Evolutionary conservation across 2,888 invertebrate species (phyloP), one percentile per base, ranked within the genome.

Genomic region (Nowickia ferox): DNA sequence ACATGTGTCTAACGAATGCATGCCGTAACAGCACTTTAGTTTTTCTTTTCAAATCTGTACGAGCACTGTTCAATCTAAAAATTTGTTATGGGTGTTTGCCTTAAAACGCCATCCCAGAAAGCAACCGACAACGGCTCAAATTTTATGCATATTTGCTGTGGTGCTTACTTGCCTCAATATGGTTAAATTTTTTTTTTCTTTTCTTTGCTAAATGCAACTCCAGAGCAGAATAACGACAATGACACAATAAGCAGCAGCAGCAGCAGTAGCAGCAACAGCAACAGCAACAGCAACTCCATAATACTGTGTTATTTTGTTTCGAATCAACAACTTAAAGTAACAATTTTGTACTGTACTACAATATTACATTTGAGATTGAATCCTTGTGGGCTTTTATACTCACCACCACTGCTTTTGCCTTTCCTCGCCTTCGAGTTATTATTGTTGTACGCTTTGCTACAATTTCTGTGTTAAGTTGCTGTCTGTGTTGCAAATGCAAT

Each of bases 321-420:
- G 51, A 10, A 44, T 44, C 19, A 69, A 63, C 44, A 59, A 77
- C 48, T 59, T 72, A 10, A 17, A 55, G 51, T 42, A 55, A 72
- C 46, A 63, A 38, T 72, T 11, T 65, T 30, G 46, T 46, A 40
- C 30, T 6, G n/a, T n/a, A 30, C 46, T 19, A 19, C 17, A 15
- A 74, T 11, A 59, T 42, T 61, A 55, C 22, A 59, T 61, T 66
- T 84, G 66, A 72, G 46, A 85, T 78, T 78, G 69, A 82, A 75
- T 85, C 78, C 81, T 82, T 82, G 82, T 78, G 78, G 81, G 57
- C 72, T 72, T 68, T 40, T 17, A 17, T 17, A 40, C 55, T 71
- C 65, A 65, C 38, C 65, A 65, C 38, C 71, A 30, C 30, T 63
- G 66, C 48, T 63, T 63, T 65, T 44, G 38, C n/a, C 61, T 65